Evolutionary conservation across 1,140 invertebrate species (phyloP).

Genomic region (Orchestia grillus): DNA sequence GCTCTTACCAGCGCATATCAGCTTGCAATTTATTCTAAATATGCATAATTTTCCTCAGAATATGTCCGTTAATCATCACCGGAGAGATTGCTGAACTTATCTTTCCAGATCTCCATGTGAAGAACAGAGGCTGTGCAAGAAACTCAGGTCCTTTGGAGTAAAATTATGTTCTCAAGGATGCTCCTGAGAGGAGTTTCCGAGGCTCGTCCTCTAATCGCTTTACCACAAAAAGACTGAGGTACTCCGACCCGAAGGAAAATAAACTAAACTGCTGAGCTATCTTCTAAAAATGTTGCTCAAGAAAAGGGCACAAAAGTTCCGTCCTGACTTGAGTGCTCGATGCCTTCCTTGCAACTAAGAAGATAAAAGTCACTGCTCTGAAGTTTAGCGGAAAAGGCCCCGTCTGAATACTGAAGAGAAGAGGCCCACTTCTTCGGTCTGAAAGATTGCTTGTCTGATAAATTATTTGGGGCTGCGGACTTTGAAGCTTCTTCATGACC

Average conservation of each 20-base stretch:
- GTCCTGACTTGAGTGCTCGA: constrained; percentile 53
- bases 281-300: constrained; percentile 54
- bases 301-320: constrained; percentile 41
- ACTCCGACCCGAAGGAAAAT: constrained; percentile 44
- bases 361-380: constrained; percentile 54
- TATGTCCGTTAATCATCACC: background rate
- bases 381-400: constrained; percentile 54
- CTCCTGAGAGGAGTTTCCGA: constrained; percentile 4
- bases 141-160: background rate
- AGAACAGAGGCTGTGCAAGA: background rate
- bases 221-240: constrained; percentile 46
- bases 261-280: constrained; percentile 56
- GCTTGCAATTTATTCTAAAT: background rate
- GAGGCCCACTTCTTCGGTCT: constrained; percentile 13
- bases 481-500: constrained; percentile 48
- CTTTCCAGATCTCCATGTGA: background rate
- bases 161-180: constrained; percentile 9
- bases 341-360: constrained; percentile 55
- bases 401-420: constrained; percentile 46
- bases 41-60: background rate
- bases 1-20: background rate
- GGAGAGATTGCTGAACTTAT: background rate
- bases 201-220: constrained; percentile 28
- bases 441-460: constrained; percentile 54
- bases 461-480: constrained; percentile 49